These are phyloP conservation scores for Pterocles orientalis DNA, from an alignment of 2,113 vertebrate species.

Conservation along the genomic window DNA sequence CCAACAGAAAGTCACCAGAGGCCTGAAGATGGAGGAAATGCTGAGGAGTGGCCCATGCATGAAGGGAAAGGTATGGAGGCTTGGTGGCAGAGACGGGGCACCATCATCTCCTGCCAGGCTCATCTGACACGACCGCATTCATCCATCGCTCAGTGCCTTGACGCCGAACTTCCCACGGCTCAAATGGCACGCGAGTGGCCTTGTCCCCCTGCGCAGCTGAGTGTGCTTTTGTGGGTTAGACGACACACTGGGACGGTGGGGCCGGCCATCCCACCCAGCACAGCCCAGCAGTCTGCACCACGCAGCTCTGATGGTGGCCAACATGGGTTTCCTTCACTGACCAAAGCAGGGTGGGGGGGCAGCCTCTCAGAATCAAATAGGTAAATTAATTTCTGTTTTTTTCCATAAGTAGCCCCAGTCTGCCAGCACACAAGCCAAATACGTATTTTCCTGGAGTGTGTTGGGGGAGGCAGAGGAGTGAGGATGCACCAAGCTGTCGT, in stretches of 20 bases:
- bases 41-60: background rate
- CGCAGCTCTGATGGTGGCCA: background rate
- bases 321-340: background rate
- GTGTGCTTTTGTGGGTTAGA: background rate
- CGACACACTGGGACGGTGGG: background rate
- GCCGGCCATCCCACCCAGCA: background rate
- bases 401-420: background rate
- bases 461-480: background rate
- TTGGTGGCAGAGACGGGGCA: background rate
- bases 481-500: background rate
- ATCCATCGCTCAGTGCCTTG: accelerated
- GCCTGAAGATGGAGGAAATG: background rate
- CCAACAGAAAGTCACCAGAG: background rate
- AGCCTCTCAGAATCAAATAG: background rate
- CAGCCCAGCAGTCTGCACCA: background rate
- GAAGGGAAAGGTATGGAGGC: too few species aligned
- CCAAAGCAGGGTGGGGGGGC: background rate
- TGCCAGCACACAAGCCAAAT: background rate
- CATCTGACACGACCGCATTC: background rate
- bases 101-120: background rate
- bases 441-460: accelerated
- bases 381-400: accelerated
- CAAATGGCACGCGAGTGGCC: accelerated
- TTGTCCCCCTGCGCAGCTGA: background rate
- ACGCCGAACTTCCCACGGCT: background rate